These are phyloP conservation scores for Oxytorus armatus DNA, from an alignment of 2,888 invertebrate species.

Conservation along the genomic window DNA sequence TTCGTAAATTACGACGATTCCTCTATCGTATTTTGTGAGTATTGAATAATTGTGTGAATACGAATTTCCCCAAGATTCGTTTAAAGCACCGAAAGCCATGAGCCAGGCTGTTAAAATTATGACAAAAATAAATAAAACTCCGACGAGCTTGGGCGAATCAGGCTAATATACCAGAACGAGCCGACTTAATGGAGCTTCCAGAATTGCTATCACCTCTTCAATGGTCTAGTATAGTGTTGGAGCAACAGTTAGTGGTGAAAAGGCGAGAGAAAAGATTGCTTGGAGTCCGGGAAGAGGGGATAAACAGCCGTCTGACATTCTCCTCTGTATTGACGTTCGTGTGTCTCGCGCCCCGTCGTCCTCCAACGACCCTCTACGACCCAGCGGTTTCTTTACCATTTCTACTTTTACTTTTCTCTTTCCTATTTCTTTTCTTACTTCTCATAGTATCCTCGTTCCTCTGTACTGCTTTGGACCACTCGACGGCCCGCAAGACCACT, in stretches of 20 bases:
- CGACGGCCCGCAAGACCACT: conserved; percentile 32
- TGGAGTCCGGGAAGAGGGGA: conserved; percentile 12
- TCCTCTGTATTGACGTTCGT: conserved; percentile 23
- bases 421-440: conserved; percentile 7
- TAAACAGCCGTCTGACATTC: conserved; percentile 43
- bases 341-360: neutral
- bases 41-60: neutral
- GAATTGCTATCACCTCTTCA: conserved; percentile 23
- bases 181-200: conserved; percentile 18
- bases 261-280: conserved; percentile 38
- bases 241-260: conserved; percentile 42
- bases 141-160: neutral
- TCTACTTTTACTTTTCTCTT: conserved; percentile 28
- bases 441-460: conserved; percentile 2
- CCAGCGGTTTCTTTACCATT: conserved; percentile 34
- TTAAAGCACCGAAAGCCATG: neutral
- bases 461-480: conserved; percentile 39
- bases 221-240: conserved; percentile 8
- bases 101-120: neutral
- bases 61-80: neutral
- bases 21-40: neutral
- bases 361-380: conserved; percentile 1
- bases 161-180: conserved; percentile 14
- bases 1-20: too few species aligned
- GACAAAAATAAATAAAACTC: neutral